phyloP scores from a whole-genome alignment of 2,113 vertebrate genomes.

The Haemorhous mexicanus region DNA sequence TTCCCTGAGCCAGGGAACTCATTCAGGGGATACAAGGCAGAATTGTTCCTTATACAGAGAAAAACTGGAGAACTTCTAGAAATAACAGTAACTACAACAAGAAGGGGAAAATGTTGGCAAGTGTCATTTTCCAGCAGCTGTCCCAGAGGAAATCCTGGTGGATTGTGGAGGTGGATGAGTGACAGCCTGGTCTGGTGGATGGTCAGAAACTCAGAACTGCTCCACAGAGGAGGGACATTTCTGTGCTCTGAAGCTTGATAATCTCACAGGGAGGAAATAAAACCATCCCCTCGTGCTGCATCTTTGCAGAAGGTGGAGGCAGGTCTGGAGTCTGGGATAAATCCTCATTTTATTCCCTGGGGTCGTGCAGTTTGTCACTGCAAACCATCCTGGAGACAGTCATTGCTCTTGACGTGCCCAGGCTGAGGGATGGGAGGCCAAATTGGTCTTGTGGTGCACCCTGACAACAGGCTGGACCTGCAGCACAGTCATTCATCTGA shows the following conservation, averaged over 20 bases:
- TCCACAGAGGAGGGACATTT: neutral
- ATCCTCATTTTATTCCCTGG: neutral
- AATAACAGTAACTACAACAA: neutral
- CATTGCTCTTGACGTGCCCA: neutral
- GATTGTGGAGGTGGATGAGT: neutral
- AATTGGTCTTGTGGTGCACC: neutral
- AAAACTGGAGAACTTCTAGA: neutral
- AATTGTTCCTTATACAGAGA: neutral
- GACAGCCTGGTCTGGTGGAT: neutral
- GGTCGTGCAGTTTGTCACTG: neutral
- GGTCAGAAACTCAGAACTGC: neutral
- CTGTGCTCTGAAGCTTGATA: neutral
- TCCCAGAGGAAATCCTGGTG: neutral
- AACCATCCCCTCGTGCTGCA: neutral
- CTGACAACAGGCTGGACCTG: neutral
- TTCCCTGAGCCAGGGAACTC: neutral
- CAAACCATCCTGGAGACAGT: neutral
- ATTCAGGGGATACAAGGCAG: rapidly evolving
- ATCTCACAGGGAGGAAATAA: neutral
- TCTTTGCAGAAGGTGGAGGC: neutral
- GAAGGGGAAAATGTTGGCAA: neutral
- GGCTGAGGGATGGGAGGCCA: neutral
- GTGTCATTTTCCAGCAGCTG: neutral
- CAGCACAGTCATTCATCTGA: neutral
- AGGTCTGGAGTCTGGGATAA: neutral